Percentiles rank a stretch among this genome's conserved stretches.
Evolutionary conservation across 1,140 invertebrate species (phyloP).

Genomic region (Triops cancriformis): DNA sequence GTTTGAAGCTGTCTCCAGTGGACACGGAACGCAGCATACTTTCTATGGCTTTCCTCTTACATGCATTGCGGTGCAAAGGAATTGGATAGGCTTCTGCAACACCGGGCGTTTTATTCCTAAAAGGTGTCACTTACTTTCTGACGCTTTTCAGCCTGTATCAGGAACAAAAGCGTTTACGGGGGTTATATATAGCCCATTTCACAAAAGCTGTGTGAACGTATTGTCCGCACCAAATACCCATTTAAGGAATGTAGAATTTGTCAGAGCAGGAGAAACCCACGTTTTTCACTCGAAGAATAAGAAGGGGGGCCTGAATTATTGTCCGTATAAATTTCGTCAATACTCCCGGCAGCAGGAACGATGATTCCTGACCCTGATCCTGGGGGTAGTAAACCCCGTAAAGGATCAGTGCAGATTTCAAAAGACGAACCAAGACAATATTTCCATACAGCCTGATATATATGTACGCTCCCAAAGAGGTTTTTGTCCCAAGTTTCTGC

Average conservation of each 20-base stretch:
- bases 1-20: too few species aligned
- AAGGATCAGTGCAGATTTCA: not conserved
- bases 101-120: not conserved
- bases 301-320: not conserved
- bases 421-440: not conserved
- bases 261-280: not conserved
- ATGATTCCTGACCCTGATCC: not conserved
- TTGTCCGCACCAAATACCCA: not conserved
- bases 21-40: not conserved
- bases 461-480: not conserved
- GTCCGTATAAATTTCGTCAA: not conserved
- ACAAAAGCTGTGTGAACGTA: not conserved
- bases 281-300: not conserved
- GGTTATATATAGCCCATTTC: not conserved
- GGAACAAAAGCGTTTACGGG: not conserved
- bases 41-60: not conserved
- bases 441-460: not conserved
- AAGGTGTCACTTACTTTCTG: not conserved
- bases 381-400: not conserved
- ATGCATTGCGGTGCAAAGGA: not conserved
- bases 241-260: slow-evolving; percentile 7
- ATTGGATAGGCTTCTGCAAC: not conserved
- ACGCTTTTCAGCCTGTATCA: not conserved
- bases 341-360: not conserved
- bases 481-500: not conserved